Evolutionary conservation across 2,888 invertebrate genomes (phyloP), one percentile per base, ranked within the genome.

Genomic region (Diplolepis rosae): DNA sequence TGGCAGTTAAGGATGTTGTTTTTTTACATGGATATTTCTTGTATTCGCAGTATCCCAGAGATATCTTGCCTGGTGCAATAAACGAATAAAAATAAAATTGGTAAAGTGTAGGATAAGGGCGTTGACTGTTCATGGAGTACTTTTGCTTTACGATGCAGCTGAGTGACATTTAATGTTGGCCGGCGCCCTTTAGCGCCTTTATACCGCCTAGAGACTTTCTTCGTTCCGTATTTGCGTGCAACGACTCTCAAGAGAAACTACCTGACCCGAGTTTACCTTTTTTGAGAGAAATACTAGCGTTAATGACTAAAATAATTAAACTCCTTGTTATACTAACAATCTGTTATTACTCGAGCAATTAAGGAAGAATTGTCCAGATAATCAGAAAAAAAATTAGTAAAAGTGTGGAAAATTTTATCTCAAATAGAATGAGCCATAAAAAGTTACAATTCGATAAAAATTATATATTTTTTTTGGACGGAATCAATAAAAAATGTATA

Each of bases 81-180:
- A 83, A 77, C 72, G 67, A 66, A 69, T 65, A 65, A 74, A 52
- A 77, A 78, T 75, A 67, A 66, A 77, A 61, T 73, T 45, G 73
- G 79, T 61, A 75, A 79, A 79, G 80, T 79, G 80, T 76, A 71
- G 73, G 68, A 72, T 68, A 70, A 69, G 77, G 75, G 79, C 83
- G 79, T 79, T 78, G 83, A 81, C 83, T 80, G 81, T 72, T 77
- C 78, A 76, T 68, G 79, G 80, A 75, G 80, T 74, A 82, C 79
- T 83, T 85, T 85, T 85, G 84, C 82, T 87, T 87, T 87, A 87
- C 83, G 87, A 82, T 80, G 72, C 76, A 77, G 72, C 70, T 83
- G 86, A 86, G 84, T 84, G 86, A 87, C 87, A 82, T 86, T 87
- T 87, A 87, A 83, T 84, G 77, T 79, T 74, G 79, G 71, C 81